phyloP scores from a whole-genome alignment of 2,113 vertebrate genomes.

The Setophaga petechia region DNA sequence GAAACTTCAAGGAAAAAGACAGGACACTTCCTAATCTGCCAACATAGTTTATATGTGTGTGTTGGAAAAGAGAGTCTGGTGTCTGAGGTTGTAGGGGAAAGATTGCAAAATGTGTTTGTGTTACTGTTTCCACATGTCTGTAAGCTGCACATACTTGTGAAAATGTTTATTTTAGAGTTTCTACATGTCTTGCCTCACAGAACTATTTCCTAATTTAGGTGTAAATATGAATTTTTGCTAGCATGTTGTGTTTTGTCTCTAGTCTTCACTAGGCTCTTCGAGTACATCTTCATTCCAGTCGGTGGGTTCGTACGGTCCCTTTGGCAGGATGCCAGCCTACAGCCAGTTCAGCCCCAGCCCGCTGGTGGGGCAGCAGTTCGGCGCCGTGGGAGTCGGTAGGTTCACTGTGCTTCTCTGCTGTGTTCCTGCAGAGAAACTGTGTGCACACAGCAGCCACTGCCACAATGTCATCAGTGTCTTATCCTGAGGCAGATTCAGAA shows the following conservation, averaged over 20 bases:
- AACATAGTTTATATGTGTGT: background rate
- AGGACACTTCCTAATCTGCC: background rate
- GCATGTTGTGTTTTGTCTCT: conserved; percentile 22
- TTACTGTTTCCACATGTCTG: background rate
- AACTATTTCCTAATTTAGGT: background rate
- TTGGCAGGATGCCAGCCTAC: conserved; percentile 88
- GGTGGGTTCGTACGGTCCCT: conserved; percentile 86
- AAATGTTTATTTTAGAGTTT: background rate
- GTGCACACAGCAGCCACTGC: background rate
- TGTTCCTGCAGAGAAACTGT: too few species aligned
- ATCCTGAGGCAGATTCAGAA: background rate
- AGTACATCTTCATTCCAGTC: conserved; percentile 87
- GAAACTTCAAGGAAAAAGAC: background rate
- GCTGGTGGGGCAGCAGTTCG: conserved; percentile 86
- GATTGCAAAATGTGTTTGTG: background rate
- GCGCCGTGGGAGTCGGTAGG: conserved; percentile 85
- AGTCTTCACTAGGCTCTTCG: conserved; percentile 91
- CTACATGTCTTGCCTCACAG: background rate
- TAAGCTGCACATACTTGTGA: background rate
- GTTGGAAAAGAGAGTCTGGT: background rate
- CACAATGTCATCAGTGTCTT: background rate
- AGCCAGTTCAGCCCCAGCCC: conserved; percentile 87
- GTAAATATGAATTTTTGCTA: background rate
- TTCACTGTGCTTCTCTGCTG: background rate
- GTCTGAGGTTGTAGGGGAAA: background rate